Base-by-base conservation (phyloP, 2,888 invertebrate genomes). In the Lymantria dispar region DNA sequence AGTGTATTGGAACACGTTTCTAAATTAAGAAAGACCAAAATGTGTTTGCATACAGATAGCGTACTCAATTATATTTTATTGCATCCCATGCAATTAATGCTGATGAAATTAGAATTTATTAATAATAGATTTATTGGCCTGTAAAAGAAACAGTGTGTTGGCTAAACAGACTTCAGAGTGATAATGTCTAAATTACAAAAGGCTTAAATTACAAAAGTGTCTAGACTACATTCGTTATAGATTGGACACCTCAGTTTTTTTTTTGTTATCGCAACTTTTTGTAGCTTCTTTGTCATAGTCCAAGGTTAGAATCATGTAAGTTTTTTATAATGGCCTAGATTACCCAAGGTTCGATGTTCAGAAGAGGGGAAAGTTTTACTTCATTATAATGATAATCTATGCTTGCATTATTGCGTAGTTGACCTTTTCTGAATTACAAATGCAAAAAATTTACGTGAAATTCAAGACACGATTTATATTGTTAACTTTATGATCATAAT, bases 281-380 rank as follows among this genome's bases (percentile, higher is more conserved):
- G 15, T 31, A 3, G 8, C 30, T 15, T 3, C 10, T 45, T 46
- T 36, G 46, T 48, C 44, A 51, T 40, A 31, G 13, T 54, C 57
- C 60, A 66, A 66, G 64, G 59, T 12, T 43, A n/a, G 33, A 9
- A 40, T 29, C 12, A 37, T 33, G 36, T 41, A 14, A 40, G 14
- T 41, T 52, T 60, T n/a, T 53, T 57, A 9, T 48, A 7, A 1
- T 39, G 22, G 31, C 45, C 38, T 33, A 42, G 45, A 33, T 48
- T 29, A 11, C 13, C 15, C 54, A 65, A 62, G 56, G 57, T 50
- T 53, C 33, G 41, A 54, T 53, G 50, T 29, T 47, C 29, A 15
- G 29, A 10, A 37, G 42, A 40, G 39, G 11, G n/a, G 53, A 62
- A 62, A 60, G 54, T 55, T 30, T 36, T 30, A 10, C 9, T 50